Percentiles rank a stretch among this genome's conserved stretches.
These are phyloP conservation scores for Stomorhina lunata DNA, from an alignment of 2,888 invertebrate species.

Conservation along the genomic window DNA sequence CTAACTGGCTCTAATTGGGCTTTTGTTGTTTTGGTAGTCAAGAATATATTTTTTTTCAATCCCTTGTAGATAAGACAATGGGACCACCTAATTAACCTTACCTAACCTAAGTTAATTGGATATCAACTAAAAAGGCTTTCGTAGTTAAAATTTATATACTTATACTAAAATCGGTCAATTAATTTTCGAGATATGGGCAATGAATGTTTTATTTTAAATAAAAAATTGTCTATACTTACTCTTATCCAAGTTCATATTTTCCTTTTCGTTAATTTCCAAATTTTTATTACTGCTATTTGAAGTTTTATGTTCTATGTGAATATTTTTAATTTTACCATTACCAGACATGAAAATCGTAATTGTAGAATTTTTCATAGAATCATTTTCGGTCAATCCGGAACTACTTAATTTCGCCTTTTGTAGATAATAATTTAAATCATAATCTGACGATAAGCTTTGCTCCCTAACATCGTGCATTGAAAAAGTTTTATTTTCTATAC, in stretches of 20 bases:
- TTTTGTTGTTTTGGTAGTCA: too few species aligned
- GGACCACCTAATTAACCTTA: too few species aligned
- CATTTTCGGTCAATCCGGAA: background rate
- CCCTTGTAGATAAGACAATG: too few species aligned
- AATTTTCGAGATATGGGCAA: too few species aligned
- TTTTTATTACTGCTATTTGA: background rate
- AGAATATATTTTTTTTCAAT: too few species aligned
- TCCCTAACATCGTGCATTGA: too few species aligned
- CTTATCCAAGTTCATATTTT: conserved; percentile 36
- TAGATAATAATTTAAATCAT: background rate
- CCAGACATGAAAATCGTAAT: conserved; percentile 11
- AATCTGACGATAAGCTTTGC: background rate
- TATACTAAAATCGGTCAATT: too few species aligned
- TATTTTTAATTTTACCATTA: conserved; percentile 35
- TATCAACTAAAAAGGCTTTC: too few species aligned
- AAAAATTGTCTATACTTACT: background rate
- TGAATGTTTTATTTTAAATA: too few species aligned
- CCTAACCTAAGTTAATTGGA: too few species aligned
- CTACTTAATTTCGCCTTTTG: background rate
- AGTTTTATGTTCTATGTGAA: background rate
- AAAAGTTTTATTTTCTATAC: background rate
- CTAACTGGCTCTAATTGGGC: too few species aligned
- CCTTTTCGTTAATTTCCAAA: conserved; percentile 26
- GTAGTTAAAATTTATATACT: too few species aligned
- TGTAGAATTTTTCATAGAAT: background rate